These are phyloP conservation scores for Drosophila arawakana DNA, from an alignment of 1,140 invertebrate species.

Conservation along the genomic window DNA sequence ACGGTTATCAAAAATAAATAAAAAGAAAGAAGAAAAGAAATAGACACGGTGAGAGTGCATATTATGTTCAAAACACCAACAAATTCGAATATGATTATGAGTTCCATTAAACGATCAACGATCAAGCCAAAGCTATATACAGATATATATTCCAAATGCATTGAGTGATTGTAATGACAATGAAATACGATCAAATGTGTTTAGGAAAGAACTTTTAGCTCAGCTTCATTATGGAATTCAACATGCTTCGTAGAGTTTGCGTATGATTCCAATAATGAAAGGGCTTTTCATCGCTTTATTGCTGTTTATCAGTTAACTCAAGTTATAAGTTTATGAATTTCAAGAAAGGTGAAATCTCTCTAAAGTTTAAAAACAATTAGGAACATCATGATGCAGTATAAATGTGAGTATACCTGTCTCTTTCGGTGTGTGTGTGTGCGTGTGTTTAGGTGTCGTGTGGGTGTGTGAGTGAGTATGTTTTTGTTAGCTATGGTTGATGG, in stretches of 20 bases:
- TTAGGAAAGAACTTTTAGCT: background rate
- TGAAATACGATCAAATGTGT: slow-evolving; percentile 8
- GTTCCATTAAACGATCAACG: slow-evolving; percentile 44
- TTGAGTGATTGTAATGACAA: background rate
- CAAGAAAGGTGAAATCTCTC: slow-evolving; percentile 81
- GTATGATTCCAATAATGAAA: slow-evolving; percentile 11
- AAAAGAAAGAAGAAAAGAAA: slow-evolving; percentile 76
- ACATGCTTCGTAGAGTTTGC: slow-evolving; percentile 28
- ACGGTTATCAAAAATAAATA: slow-evolving; percentile 78
- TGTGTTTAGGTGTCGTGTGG: background rate
- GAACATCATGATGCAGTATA: slow-evolving; percentile 48
- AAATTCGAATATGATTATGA: slow-evolving; percentile 32
- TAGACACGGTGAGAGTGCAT: slow-evolving; percentile 79
- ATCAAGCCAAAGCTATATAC: slow-evolving; percentile 66
- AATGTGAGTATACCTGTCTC: slow-evolving; percentile 40
- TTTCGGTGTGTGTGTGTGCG: slow-evolving; percentile 10
- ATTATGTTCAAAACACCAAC: slow-evolving; percentile 64
- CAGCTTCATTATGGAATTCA: slow-evolving; percentile 16
- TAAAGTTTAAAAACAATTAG: slow-evolving; percentile 38
- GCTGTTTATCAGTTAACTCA: background rate
- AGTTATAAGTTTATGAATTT: slow-evolving; percentile 18
- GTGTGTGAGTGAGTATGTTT: slow-evolving; percentile 10
- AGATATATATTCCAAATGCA: slow-evolving; percentile 24
- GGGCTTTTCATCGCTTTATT: background rate
- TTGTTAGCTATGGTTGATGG: slow-evolving; percentile 38